These are phyloP conservation scores for Saxidomus purpurata DNA, from an alignment of 1,140 invertebrate genomes.

Conservation along the genomic window DNA sequence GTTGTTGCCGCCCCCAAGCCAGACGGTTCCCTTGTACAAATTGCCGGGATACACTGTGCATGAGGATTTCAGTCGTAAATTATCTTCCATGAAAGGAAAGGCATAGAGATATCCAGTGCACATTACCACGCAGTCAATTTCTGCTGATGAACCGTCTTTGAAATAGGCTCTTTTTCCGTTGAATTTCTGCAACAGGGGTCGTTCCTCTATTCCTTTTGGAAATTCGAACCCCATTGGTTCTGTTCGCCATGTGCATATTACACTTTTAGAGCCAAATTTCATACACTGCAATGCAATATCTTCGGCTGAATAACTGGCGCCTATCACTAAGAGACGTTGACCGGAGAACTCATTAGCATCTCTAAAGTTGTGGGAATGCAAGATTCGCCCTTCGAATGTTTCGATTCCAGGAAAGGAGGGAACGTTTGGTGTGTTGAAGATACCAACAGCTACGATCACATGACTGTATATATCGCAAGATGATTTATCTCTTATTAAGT, in stretches of 20 bases:
- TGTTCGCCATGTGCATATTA: slow-evolving; percentile 42
- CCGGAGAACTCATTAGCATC: slow-evolving; percentile 48
- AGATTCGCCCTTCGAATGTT: slow-evolving; percentile 22
- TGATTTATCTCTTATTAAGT: not conserved
- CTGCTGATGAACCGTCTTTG: slow-evolving; percentile 45
- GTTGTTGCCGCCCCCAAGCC: slow-evolving; percentile 49
- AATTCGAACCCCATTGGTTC: slow-evolving; percentile 57
- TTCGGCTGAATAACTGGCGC: slow-evolving; percentile 46
- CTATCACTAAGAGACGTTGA: slow-evolving; percentile 30
- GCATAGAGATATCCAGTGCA: slow-evolving; percentile 50
- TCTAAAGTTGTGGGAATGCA: slow-evolving; percentile 51
- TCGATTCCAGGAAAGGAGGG: slow-evolving; percentile 16
- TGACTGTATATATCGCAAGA: slow-evolving; percentile 35
- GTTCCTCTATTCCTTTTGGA: slow-evolving; percentile 50
- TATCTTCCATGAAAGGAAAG: slow-evolving; percentile 52
- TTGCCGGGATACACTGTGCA: slow-evolving; percentile 4
- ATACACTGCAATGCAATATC: slow-evolving; percentile 50
- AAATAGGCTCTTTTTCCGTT: slow-evolving; percentile 44
- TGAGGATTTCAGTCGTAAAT: slow-evolving; percentile 19
- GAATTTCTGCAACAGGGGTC: slow-evolving; percentile 30
- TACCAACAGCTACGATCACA: slow-evolving; percentile 49
- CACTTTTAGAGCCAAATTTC: slow-evolving; percentile 35
- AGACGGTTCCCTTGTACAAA: slow-evolving; percentile 59
- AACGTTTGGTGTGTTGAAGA: slow-evolving; percentile 41
- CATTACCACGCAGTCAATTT: slow-evolving; percentile 55